Evolutionary conservation across 2,797 vertebrate species (phyloP), one percentile per base, ranked within the genome.

Genomic region (Sebastes vulpes): DNA sequence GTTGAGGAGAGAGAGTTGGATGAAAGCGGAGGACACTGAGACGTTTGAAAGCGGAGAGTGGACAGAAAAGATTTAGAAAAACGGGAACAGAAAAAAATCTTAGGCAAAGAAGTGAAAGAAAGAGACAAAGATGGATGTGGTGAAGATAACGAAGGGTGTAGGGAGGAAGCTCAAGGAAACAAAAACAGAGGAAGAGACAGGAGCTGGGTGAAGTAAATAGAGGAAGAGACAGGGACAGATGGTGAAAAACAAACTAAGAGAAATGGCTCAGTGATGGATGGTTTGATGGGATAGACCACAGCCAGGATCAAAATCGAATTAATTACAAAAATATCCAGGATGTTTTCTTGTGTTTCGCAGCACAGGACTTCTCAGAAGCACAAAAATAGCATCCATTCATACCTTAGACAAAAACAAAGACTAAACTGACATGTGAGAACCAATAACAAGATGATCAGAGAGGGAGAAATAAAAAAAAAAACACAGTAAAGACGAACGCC

Each of bases 401-500:
- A 12, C 61, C 32, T 8, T 9, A 18, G 4, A 35, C 29, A 53
- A 48, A 77, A 53, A 61, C 32, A 46, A 58, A 56, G 18, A 31
- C 26, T 8, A 20, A 56, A 57, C 26, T 31, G 56, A 90, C 78
- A 75, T 57, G 60, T 46, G 21, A 84, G 66, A 73, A 26, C 25
- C 35, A 56, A 48, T 50, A 57, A 65, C 31, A 54, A 61, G 25
- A 77, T 50, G 46, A 78, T 77, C 25, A 54, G 42, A 73, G 57
- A 70, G 60, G 23, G n/a, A 54, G 48, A 67, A 63, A 65, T 18
- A 16, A 35, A 81, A 75, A 50, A 42, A 59, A 42, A 32, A 59
- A 48, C 53, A 65, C 52, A 25, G n/a, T 70, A 38, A 50, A 77
- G 50, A 69, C 50, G 87, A 85, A 84, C 46, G 61, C 18, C 3